Evolutionary conservation across 2,797 vertebrate species (phyloP), one percentile per base, ranked within the genome.

Genomic region (Mus minutoides): DNA sequence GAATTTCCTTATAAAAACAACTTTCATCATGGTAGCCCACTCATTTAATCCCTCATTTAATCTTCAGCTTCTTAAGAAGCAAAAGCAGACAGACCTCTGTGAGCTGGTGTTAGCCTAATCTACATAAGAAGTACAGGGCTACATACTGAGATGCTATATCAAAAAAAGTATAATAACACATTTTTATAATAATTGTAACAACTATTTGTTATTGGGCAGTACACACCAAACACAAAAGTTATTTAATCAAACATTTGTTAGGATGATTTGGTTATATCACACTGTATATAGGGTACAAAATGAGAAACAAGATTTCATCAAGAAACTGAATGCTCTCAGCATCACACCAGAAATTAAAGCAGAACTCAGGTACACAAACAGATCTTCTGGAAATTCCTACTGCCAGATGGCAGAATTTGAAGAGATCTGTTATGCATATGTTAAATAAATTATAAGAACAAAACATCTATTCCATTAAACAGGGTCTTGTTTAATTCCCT

Each of bases 211-310:
- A 76, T 40, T 88, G 4, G 62, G 9, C 10, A 75, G 29, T 19
- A 56, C 40, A 49, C 19, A 84, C 31, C 82, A 80, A 71, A 40
- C 34, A 83, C 43, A 88, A 82, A 76, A 29, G 0, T 69, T n/a
- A 73, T 78, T 94, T 80, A 78, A 91, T 24, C 43, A 64, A 86
- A 91, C 64, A 60, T 43, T 84, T 49, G 37, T 14, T 40, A n/a
- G 9, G 37, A 24, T 56, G n/a, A 56, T 58, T 1, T 0, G 0
- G 26, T 22, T 34, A 21, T 37, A 40, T 2, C 22, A 10, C 34
- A 80, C 46, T 67, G 16, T 24, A 6, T 5, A 4, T 77, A 16
- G 58, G 40, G 21, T 37, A 75, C 22, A 86, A 69, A 52, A 54
- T 22, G 24, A 64, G 62, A 78, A 83, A 83, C 3, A 6, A 37